Percentiles rank a stretch among this genome's conserved stretches.
Conservation (phyloP, 2,797 vertebrate genomes). For the Carapus acus region DNA sequence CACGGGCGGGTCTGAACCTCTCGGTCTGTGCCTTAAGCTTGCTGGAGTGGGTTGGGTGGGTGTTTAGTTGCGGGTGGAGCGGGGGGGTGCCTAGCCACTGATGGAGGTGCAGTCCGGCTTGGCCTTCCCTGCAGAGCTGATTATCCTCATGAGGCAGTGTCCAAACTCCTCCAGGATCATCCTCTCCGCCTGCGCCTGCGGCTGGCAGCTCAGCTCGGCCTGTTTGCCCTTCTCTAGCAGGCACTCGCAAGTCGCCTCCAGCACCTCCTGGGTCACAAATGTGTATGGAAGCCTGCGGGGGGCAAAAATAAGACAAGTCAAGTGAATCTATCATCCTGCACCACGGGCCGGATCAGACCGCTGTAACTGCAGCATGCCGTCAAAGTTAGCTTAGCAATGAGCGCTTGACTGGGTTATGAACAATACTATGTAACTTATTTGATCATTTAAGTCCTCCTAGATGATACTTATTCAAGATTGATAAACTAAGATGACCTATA, state of each 20-base stretch:
- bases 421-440: too few species aligned
- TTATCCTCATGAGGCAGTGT: conserved; percentile 93
- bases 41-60: too few species aligned
- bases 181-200: conserved; percentile 82
- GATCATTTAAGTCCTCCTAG: too few species aligned
- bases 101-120: conserved; percentile 90
- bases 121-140: conserved; percentile 93
- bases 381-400: too few species aligned
- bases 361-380: background rate
- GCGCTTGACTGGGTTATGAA: too few species aligned
- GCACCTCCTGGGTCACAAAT: conserved; percentile 94
- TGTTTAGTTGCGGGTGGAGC: too few species aligned
- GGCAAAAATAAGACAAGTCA: background rate
- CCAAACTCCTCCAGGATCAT: conserved; percentile 98
- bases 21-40: background rate
- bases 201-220: conserved; percentile 83
- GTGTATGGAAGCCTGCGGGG: conserved; percentile 88
- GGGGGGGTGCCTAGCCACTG: conserved; percentile 86
- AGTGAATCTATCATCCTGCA: background rate
- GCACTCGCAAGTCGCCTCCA: conserved; percentile 92
- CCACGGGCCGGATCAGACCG: background rate
- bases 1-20: conserved; percentile 3
- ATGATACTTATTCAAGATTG: too few species aligned
- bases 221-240: conserved; percentile 90
- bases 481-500: too few species aligned